Evolutionary conservation across 2,113 vertebrate genomes (phyloP).

Genomic region (Agapornis roseicollis): DNA sequence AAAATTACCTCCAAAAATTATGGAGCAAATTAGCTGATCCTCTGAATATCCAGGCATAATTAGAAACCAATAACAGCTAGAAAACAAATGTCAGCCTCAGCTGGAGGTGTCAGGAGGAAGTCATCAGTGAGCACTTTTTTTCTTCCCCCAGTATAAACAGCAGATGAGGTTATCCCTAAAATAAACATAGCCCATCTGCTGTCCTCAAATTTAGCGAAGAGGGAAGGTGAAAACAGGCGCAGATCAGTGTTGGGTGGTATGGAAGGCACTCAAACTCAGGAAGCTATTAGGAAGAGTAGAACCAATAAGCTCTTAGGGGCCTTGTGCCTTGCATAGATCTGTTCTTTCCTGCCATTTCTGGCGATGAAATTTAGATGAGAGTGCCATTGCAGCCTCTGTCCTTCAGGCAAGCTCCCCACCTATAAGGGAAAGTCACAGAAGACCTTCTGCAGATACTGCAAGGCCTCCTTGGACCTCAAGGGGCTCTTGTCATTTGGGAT

Average conservation of each 20-base stretch:
- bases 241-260: background rate
- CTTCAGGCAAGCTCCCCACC: rapidly evolving
- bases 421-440: too few species aligned
- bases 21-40: conserved; percentile 41
- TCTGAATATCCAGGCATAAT: conserved; percentile 45
- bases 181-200: conserved; percentile 59
- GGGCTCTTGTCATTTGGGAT: background rate
- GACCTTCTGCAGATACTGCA: background rate
- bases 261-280: background rate
- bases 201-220: background rate
- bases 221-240: background rate
- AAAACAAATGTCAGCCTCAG: conserved; percentile 59
- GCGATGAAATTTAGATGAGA: background rate
- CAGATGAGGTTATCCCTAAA: conserved; percentile 51
- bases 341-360: background rate
- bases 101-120: conserved; percentile 51
- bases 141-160: conserved; percentile 20
- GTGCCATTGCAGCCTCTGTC: rapidly evolving
- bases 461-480: background rate
- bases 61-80: conserved; percentile 43
- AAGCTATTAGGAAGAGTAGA: background rate
- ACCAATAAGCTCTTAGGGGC: background rate
- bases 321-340: background rate
- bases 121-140: conserved; percentile 16
- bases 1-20: conserved; percentile 56